Conservation (phyloP, 2,113 vertebrate species). For the Takifugu bimaculatus region DNA sequence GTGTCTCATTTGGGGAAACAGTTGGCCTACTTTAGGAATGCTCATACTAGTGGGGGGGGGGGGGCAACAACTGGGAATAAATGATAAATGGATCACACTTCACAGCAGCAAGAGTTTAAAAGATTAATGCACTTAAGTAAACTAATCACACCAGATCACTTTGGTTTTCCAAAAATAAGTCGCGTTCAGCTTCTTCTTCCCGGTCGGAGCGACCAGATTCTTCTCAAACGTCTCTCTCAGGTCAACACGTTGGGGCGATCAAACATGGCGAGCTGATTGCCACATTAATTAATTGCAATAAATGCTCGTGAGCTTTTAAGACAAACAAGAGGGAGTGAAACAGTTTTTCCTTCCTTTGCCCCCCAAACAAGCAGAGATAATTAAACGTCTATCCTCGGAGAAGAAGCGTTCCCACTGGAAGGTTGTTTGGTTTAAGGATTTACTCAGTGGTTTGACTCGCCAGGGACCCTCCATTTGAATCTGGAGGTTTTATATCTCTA, state of each 20-base stretch:
- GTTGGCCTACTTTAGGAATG: constrained; percentile 66
- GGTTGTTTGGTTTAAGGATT: constrained; percentile 77
- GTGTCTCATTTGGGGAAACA: constrained; percentile 54
- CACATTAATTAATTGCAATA: constrained; percentile 62
- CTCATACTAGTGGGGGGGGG: constrained; percentile 19
- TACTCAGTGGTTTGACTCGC: constrained; percentile 80
- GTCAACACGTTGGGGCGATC: constrained; percentile 47
- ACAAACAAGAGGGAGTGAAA: constrained; percentile 70
- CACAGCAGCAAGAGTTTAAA: constrained; percentile 38
- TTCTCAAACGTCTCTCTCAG: neutral
- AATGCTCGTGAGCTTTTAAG: constrained; percentile 65
- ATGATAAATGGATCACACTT: constrained; percentile 67
- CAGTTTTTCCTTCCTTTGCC: constrained; percentile 55
- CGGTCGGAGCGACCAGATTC: neutral
- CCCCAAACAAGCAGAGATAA: constrained; percentile 73
- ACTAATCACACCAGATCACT: constrained; percentile 34
- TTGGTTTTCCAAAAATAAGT: constrained; percentile 27
- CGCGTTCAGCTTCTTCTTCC: constrained; percentile 3
- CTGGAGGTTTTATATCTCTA: constrained; percentile 91
- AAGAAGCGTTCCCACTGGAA: constrained; percentile 66
- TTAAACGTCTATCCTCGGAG: constrained; percentile 74
- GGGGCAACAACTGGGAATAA: constrained; percentile 61
- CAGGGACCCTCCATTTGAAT: constrained; percentile 86
- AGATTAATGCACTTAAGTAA: constrained; percentile 54
- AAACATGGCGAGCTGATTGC: constrained; percentile 44